Evolutionary conservation across 2,113 vertebrate species (phyloP).

Genomic region (Cnemophilus loriae): DNA sequence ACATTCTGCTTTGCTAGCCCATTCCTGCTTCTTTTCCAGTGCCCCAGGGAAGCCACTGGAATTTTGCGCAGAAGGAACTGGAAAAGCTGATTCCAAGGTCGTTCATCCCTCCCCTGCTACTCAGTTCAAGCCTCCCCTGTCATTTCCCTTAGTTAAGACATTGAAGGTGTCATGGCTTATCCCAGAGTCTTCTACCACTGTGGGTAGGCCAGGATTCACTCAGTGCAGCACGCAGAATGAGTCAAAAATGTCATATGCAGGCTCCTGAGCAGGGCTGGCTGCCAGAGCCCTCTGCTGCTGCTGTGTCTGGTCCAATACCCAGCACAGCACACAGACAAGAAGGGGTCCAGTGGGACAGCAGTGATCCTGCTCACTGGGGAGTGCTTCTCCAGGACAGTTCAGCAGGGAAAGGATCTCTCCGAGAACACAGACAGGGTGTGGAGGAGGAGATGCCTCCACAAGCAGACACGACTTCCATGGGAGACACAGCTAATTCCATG

Average conservation of each 20-base stretch:
- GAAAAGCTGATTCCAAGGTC: not conserved
- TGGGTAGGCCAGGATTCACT: not conserved
- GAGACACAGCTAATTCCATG: not conserved
- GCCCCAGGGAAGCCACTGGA: not conserved
- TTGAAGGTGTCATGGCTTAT: not conserved
- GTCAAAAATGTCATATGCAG: not conserved
- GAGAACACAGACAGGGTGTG: not conserved
- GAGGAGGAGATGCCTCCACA: not conserved
- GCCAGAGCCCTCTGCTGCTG: not conserved
- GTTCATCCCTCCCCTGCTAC: not conserved
- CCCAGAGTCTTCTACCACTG: not conserved
- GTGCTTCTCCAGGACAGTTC: not conserved
- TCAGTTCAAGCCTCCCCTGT: not conserved
- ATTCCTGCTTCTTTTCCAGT: not conserved
- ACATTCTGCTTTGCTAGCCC: not conserved
- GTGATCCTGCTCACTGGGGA: not conserved
- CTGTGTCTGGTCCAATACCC: not conserved
- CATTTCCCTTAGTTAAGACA: not conserved
- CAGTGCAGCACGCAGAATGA: not conserved
- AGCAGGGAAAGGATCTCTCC: not conserved
- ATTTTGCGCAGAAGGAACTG: not conserved
- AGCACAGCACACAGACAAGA: rapidly evolving
- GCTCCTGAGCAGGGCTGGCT: not conserved
- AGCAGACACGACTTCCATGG: not conserved
- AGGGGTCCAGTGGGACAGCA: not conserved